phyloP scores from a whole-genome alignment of 1,140 invertebrate species.

The Ostrea denselamellosa region DNA sequence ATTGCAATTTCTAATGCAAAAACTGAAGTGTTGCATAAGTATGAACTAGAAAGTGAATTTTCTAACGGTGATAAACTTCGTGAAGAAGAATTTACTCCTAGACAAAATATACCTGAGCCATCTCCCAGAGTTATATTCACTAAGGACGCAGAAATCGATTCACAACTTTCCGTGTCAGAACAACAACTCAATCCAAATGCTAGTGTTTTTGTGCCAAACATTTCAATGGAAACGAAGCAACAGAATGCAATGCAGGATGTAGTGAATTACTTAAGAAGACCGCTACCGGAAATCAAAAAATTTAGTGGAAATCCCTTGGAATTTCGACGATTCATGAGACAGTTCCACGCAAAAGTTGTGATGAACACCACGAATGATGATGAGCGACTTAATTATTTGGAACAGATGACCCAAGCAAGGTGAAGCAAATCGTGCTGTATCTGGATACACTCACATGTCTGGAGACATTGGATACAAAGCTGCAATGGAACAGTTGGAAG shows the following conservation, averaged over 20 bases:
- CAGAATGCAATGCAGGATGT: conserved; percentile 6
- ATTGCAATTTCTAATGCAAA: no score
- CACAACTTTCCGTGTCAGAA: no score
- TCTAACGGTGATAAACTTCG: no score
- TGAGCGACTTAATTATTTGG: conserved; percentile 51
- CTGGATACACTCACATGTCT: conserved; percentile 41
- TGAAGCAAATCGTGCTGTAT: conserved; percentile 49
- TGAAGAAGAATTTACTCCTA: no score
- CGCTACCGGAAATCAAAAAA: conserved; percentile 45
- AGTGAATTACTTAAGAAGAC: conserved; percentile 46
- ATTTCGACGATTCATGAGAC: conserved; percentile 47
- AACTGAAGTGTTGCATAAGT: no score
- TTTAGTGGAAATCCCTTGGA: conserved; percentile 51
- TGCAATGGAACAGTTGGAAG: conserved; percentile 42
- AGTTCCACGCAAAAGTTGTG: conserved; percentile 45
- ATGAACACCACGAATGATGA: conserved; percentile 40
- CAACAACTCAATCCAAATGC: neutral
- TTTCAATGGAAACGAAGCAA: neutral
- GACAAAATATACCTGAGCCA: no score
- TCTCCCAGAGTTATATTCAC: no score
- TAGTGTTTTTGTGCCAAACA: neutral
- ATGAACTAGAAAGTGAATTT: no score
- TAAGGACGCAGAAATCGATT: no score
- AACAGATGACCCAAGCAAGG: conserved; percentile 51
- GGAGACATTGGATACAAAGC: conserved; percentile 41